These are phyloP conservation scores for Pristionchus arcanus DNA, from an alignment of 2,888 invertebrate genomes.

Conservation along the genomic window DNA sequence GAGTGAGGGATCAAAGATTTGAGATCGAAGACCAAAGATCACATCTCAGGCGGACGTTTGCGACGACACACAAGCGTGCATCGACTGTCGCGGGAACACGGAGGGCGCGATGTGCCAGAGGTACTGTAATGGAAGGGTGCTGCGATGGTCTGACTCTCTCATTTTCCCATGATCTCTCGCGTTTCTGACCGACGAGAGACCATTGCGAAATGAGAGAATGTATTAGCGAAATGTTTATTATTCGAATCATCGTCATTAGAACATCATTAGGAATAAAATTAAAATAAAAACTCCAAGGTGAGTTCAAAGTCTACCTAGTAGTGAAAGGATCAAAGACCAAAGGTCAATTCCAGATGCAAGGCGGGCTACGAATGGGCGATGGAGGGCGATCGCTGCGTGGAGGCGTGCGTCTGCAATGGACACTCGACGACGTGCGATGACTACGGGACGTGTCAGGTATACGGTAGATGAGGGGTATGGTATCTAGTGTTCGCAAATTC, in stretches of 20 bases:
- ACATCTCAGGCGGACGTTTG: constrained; percentile 16
- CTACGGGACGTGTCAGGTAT: constrained; percentile 28
- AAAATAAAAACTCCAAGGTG: too few relatives aligned
- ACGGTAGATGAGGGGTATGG: neutral
- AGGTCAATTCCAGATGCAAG: constrained; percentile 20
- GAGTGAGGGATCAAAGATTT: constrained; percentile 12
- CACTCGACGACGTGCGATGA: constrained; percentile 34
- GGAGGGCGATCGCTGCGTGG: constrained; percentile 33
- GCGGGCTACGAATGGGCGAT: constrained; percentile 34
- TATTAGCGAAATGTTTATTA: too few relatives aligned
- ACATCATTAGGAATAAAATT: too few relatives aligned
- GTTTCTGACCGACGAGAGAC: too few relatives aligned
- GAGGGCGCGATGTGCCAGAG: constrained; percentile 52
- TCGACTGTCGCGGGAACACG: constrained; percentile 21
- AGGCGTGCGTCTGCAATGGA: constrained; percentile 46
- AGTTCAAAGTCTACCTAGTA: neutral
- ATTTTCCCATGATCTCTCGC: too few relatives aligned
- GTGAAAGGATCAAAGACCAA: neutral
- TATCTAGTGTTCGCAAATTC: neutral
- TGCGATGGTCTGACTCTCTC: too few relatives aligned
- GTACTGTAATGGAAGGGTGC: neutral
- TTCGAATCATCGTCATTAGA: too few relatives aligned
- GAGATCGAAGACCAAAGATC: neutral
- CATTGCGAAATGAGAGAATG: too few relatives aligned
- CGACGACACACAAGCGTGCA: constrained; percentile 39